Conservation (phyloP, 2,113 vertebrate genomes). For the rat (Rattus norvegicus) region DNA sequence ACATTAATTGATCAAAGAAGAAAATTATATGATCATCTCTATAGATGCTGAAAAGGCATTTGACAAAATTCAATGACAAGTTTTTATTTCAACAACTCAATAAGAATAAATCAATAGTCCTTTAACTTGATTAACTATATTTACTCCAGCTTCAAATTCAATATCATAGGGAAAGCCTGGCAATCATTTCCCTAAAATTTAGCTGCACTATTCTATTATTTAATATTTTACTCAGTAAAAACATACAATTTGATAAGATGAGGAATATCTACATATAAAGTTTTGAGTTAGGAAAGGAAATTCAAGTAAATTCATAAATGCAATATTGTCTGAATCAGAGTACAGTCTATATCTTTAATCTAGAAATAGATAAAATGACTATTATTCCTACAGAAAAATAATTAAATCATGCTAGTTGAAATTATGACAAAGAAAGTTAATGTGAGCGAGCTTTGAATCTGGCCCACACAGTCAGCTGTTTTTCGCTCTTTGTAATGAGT, state of each 20-base stretch:
- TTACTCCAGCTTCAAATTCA: slow-evolving; percentile 42
- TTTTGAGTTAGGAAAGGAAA: background rate
- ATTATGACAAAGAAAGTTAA: background rate
- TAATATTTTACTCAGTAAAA: slow-evolving; percentile 32
- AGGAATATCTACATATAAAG: slow-evolving; percentile 6
- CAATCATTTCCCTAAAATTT: slow-evolving; percentile 2
- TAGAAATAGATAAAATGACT: background rate
- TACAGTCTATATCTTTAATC: background rate
- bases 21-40: slow-evolving; percentile 32
- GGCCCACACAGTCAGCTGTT: background rate
- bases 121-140: slow-evolving; percentile 62
- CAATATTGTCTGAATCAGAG: background rate
- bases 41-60: slow-evolving; percentile 52
- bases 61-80: slow-evolving; percentile 56
- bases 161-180: slow-evolving; percentile 8
- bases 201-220: background rate
- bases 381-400: slow-evolving; percentile 20
- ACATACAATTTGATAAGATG: background rate
- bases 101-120: slow-evolving; percentile 48
- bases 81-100: slow-evolving; percentile 44
- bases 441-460: background rate
- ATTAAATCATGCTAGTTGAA: background rate
- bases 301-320: background rate
- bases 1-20: slow-evolving; percentile 52
- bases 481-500: background rate